Conservation (phyloP, 2,113 vertebrate genomes). For the Alethe castanea region DNA sequence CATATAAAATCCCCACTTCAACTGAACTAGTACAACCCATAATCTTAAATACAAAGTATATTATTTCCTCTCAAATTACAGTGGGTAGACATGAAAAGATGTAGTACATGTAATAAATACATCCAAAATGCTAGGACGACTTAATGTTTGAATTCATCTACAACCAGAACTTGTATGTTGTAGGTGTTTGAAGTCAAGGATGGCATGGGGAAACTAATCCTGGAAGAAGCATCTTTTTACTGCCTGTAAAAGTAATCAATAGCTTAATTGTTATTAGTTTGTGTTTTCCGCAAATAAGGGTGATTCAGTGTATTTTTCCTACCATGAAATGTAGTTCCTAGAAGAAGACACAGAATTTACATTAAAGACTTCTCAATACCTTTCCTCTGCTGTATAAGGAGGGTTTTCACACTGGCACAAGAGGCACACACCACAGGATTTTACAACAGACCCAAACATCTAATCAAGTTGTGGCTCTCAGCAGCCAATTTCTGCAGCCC, state of each 20-base stretch:
- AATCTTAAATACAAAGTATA: not conserved
- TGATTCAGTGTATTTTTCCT: not conserved
- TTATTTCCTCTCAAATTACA: slow-evolving; percentile 12
- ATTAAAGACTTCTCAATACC: not conserved
- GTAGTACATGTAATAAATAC: not conserved
- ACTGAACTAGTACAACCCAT: not conserved
- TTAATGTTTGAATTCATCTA: not conserved
- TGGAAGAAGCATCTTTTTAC: not conserved
- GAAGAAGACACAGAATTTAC: not conserved
- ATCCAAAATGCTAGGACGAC: not conserved
- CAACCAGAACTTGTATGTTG: not conserved
- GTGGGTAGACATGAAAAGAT: slow-evolving; percentile 5
- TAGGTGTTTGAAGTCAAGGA: not conserved
- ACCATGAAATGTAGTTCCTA: not conserved
- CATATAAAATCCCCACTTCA: not conserved
- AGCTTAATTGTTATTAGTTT: not conserved
- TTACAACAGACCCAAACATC: not conserved
- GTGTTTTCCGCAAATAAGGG: not conserved
- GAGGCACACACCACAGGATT: not conserved
- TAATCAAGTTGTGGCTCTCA: not conserved
- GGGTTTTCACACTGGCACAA: not conserved
- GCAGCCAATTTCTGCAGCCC: not conserved
- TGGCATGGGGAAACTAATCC: not conserved
- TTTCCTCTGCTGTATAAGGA: not conserved
- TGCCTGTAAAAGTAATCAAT: not conserved